Conservation (phyloP, 1,140 invertebrate species). For the Antheraea mylitta region DNA sequence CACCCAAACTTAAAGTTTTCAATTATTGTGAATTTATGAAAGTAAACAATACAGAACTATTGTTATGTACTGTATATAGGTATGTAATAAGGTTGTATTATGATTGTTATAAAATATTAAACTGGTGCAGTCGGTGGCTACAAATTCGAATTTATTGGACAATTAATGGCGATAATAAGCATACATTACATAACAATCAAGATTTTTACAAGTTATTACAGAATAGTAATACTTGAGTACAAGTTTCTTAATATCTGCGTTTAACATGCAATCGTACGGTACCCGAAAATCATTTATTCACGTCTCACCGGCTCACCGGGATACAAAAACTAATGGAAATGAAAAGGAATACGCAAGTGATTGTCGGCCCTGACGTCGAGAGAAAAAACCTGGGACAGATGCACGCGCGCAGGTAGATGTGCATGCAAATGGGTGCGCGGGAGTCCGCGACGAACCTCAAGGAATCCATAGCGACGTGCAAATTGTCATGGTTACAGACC, state of each 20-base stretch:
- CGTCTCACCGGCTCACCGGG: conserved; percentile 21
- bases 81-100: too few species aligned
- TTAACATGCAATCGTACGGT: neutral
- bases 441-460: neutral
- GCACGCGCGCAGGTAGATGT: conserved; percentile 47
- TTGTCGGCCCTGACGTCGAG: conserved; percentile 29
- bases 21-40: too few species aligned
- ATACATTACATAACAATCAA: too few species aligned
- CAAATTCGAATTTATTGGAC: too few species aligned
- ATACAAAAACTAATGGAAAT: conserved; percentile 51
- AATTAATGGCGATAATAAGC: too few species aligned
- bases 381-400: conserved; percentile 46
- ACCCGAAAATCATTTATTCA: conserved; percentile 41
- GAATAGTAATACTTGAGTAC: neutral
- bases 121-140: too few species aligned
- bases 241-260: neutral
- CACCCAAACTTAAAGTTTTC: too few species aligned
- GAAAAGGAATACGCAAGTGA: conserved; percentile 43
- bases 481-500: neutral
- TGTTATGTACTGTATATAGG: too few species aligned
- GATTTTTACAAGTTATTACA: too few species aligned
- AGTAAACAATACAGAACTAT: too few species aligned
- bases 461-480: neutral
- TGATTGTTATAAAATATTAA: too few species aligned
- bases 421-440: conserved; percentile 47